These are phyloP conservation scores for Seriola quinqueradiata DNA, from an alignment of 2,113 vertebrate species.

Conservation along the genomic window DNA sequence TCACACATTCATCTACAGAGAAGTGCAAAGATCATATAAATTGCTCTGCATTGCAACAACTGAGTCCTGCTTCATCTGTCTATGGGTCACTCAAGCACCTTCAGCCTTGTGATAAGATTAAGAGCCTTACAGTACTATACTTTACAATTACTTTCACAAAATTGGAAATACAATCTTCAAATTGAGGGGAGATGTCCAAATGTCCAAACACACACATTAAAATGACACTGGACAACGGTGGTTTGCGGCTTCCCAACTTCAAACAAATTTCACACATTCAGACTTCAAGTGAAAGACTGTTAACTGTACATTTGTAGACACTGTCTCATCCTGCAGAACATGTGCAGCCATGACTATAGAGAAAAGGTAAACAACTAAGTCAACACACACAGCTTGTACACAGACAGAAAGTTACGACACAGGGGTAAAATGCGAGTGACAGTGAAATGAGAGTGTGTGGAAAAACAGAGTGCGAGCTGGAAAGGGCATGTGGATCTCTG, in stretches of 20 bases:
- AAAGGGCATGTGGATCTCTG: neutral
- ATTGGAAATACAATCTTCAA: no score
- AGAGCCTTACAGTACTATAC: no score
- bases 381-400: constrained; percentile 16
- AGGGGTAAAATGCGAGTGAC: neutral
- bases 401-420: constrained; percentile 55
- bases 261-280: constrained; percentile 11
- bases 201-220: neutral
- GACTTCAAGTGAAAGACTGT: constrained; percentile 12
- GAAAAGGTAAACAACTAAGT: constrained; percentile 58
- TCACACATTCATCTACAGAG: no score
- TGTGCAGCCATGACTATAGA: constrained; percentile 17
- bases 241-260: constrained; percentile 1
- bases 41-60: no score
- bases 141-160: no score
- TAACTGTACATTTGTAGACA: constrained; percentile 52
- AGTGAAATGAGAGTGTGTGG: constrained; percentile 28
- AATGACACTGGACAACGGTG: neutral
- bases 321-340: constrained; percentile 57
- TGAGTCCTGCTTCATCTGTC: no score
- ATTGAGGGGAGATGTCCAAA: no score
- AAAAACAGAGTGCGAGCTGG: constrained; percentile 51
- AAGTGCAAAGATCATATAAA: no score
- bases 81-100: no score
- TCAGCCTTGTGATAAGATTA: no score